Conservation (phyloP, 2,888 invertebrate genomes). For the Electrophaes corylata region DNA sequence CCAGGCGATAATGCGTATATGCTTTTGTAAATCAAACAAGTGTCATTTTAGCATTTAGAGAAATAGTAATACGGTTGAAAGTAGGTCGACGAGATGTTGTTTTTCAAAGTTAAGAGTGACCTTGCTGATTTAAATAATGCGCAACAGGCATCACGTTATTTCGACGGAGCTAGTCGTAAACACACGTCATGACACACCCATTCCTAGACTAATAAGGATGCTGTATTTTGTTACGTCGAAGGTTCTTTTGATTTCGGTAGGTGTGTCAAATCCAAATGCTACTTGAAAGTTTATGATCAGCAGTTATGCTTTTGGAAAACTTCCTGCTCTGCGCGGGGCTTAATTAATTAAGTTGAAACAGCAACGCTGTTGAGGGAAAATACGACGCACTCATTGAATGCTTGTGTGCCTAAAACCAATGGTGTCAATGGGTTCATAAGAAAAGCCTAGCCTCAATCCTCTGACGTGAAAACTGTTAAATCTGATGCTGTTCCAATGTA, state of each 20-base stretch:
- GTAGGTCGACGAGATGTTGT: conserved; percentile 48
- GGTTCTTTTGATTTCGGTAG: conserved; percentile 35
- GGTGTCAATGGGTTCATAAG: too few relatives aligned
- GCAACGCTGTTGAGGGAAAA: background rate
- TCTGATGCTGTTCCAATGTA: too few relatives aligned
- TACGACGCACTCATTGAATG: background rate
- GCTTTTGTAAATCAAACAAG: conserved; percentile 37
- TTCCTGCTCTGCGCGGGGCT: background rate
- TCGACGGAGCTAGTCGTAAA: conserved; percentile 56
- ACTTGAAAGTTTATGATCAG: background rate
- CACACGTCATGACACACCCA: conserved; percentile 81
- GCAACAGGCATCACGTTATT: conserved; percentile 64
- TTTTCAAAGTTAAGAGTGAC: conserved; percentile 61
- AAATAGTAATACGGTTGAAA: conserved; percentile 59
- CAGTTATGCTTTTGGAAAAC: background rate
- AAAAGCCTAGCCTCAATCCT: too few relatives aligned
- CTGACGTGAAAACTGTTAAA: too few relatives aligned
- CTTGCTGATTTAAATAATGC: conserved; percentile 76
- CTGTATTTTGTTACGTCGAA: conserved; percentile 56
- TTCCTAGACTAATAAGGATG: conserved; percentile 73
- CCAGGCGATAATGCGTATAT: conserved; percentile 58
- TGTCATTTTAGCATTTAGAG: conserved; percentile 48
- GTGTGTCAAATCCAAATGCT: conserved; percentile 38
- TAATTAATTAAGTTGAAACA: background rate
- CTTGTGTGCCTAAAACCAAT: too few relatives aligned